These are phyloP conservation scores for Caligus rogercresseyi DNA, from an alignment of 1,140 invertebrate genomes.

Conservation along the genomic window DNA sequence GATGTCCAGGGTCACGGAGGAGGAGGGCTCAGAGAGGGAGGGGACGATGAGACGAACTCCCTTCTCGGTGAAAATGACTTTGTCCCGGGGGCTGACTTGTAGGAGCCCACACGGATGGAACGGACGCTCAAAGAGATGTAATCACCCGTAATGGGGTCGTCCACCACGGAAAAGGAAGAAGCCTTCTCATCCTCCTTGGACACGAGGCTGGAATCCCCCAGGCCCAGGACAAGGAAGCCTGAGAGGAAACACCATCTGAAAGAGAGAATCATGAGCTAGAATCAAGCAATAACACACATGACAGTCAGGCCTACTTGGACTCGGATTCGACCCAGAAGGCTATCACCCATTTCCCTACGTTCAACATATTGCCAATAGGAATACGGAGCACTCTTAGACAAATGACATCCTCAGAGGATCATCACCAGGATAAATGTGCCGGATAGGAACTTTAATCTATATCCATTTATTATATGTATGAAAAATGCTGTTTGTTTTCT, in stretches of 20 bases:
- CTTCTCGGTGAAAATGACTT: constrained; percentile 41
- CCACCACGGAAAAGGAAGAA: neutral
- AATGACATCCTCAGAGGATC: no score
- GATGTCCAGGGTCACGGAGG: constrained; percentile 38
- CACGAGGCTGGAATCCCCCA: neutral
- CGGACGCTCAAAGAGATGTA: constrained; percentile 33
- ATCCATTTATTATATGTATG: no score
- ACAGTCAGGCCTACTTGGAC: neutral
- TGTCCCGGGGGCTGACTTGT: constrained; percentile 47
- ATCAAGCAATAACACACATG: neutral
- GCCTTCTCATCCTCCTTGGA: neutral
- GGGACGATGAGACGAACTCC: constrained; percentile 48
- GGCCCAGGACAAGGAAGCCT: neutral
- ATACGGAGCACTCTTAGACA: neutral
- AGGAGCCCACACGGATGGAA: constrained; percentile 55
- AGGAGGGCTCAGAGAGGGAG: constrained; percentile 27
- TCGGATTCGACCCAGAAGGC: neutral
- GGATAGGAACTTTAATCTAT: no score
- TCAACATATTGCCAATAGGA: neutral
- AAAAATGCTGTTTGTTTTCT: neutral
- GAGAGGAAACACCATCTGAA: neutral
- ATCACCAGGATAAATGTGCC: no score
- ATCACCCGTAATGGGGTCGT: neutral
- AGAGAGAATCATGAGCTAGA: neutral
- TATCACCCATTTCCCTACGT: neutral